phyloP scores from a whole-genome alignment of 2,888 invertebrate genomes.

The Dicyrtoma fusca region DNA sequence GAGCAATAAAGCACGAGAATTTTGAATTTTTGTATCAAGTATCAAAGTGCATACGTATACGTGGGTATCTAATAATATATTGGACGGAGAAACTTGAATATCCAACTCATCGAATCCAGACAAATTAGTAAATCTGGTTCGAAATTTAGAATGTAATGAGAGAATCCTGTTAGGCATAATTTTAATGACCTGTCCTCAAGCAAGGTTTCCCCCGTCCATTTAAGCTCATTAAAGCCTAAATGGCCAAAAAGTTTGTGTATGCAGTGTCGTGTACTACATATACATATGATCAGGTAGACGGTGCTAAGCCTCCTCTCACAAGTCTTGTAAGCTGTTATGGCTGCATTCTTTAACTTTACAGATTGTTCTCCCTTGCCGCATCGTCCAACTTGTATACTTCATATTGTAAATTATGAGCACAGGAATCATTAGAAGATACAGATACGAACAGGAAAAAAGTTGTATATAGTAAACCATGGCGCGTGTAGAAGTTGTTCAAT shows the following conservation, averaged over 20 bases:
- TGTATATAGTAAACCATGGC: slow-evolving; percentile 19
- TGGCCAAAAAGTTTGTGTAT: slow-evolving; percentile 14
- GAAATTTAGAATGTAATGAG: neutral
- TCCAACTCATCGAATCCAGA: neutral
- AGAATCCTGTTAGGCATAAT: slow-evolving; percentile 13
- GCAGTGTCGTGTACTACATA: neutral
- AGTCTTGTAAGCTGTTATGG: neutral
- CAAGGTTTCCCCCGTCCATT: slow-evolving; percentile 10
- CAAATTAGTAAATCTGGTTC: neutral
- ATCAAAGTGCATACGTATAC: too few relatives aligned
- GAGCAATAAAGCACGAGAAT: too few relatives aligned
- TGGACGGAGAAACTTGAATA: too few relatives aligned
- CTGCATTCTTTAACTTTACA: slow-evolving; percentile 4
- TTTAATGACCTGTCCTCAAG: slow-evolving; percentile 5
- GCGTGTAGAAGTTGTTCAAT: slow-evolving; percentile 13
- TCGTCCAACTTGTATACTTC: neutral
- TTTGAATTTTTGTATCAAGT: too few relatives aligned
- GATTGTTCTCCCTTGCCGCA: too few relatives aligned
- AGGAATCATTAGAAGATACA: slow-evolving; percentile 12
- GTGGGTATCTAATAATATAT: too few relatives aligned
- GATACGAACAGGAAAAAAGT: too few relatives aligned
- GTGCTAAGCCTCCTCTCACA: too few relatives aligned
- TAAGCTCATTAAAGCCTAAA: slow-evolving; percentile 26
- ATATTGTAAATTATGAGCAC: neutral
- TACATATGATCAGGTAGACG: neutral